Evolutionary conservation across 2,888 invertebrate genomes (phyloP), one percentile per base, ranked within the genome.

Genomic region (Micropterix aruncella): DNA sequence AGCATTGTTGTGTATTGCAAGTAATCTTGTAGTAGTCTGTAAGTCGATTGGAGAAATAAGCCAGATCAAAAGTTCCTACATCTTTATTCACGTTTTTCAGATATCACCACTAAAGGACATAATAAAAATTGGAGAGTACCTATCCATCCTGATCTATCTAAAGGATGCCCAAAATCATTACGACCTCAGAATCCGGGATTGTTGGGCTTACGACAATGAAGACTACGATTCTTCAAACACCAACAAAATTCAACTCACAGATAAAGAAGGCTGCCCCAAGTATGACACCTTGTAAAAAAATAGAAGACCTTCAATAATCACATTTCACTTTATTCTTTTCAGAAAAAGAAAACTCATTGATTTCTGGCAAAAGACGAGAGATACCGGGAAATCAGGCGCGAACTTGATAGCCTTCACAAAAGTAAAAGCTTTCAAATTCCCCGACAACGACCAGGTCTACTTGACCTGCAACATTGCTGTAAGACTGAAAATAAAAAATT

Each of bases 401-500:
- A 79, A 77, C 2, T 60, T 77, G 17, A 74, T 81, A 37, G 76
- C 80, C 16, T 78, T 79, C 56, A 80, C 79, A 51, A 78, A 75
- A 59, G 70, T 84, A 7, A 78, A 75, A 52, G 80, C 83, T 0
- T 84, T 84, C 62, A 77, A 82, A 50, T 84, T 84, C 56, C 83
- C 83, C 1, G 83, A 83, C 49, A 76, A 75, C 16, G 77, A 78
- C 49, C 79, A 82, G 62, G 80, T 84, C 1, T 83, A 75, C 53
- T 60, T 84, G 2, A 81, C 81, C 12, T 84, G 84, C 59, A 83
- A 83, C 54, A 78, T 84, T 49, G 82, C 83, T 70, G 79, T 80
- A 63, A 62, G 56, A 18, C 39, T 12, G 12, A 27, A 27, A 27
- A 5, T 27, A 7, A 7, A 7, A 5, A 12, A 7, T 7, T 7